These are phyloP conservation scores for Pristionchus arcanus DNA, from an alignment of 2,888 invertebrate species.

Conservation along the genomic window DNA sequence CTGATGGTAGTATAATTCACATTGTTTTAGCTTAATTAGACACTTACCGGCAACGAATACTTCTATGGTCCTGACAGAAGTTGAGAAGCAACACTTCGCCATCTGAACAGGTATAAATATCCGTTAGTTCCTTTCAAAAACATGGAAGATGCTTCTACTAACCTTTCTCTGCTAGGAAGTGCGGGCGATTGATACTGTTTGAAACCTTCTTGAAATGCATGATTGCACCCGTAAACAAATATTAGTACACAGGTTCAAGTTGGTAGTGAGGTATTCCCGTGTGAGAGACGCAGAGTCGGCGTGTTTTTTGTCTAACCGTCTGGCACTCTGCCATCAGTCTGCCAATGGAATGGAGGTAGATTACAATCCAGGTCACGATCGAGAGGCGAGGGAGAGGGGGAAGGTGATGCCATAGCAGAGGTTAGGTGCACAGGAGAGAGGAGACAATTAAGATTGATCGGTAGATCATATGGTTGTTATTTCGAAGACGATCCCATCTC, in stretches of 20 bases:
- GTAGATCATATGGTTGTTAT: neutral
- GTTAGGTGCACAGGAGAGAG: too few relatives aligned
- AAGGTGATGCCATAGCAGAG: neutral
- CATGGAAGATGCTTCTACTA: neutral
- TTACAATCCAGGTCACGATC: neutral
- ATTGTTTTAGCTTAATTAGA: neutral
- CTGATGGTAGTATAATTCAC: neutral
- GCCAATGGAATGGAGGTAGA: neutral
- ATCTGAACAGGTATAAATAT: neutral
- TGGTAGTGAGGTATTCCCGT: neutral
- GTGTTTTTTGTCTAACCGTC: neutral
- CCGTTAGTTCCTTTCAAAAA: neutral
- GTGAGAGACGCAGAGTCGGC: conserved; percentile 9
- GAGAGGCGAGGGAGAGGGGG: neutral
- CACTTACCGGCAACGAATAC: neutral
- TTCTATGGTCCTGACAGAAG: conserved; percentile 23
- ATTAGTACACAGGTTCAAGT: neutral
- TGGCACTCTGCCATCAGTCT: conserved; percentile 12
- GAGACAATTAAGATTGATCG: too few relatives aligned
- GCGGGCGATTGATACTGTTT: neutral
- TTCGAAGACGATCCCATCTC: too few relatives aligned
- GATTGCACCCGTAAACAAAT: neutral
- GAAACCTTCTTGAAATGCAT: conserved; percentile 9
- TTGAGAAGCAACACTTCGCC: conserved; percentile 3
- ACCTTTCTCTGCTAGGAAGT: conserved; percentile 23